Base-by-base conservation (phyloP, 2,113 vertebrate genomes). In the Ageneiosus marmoratus region DNA sequence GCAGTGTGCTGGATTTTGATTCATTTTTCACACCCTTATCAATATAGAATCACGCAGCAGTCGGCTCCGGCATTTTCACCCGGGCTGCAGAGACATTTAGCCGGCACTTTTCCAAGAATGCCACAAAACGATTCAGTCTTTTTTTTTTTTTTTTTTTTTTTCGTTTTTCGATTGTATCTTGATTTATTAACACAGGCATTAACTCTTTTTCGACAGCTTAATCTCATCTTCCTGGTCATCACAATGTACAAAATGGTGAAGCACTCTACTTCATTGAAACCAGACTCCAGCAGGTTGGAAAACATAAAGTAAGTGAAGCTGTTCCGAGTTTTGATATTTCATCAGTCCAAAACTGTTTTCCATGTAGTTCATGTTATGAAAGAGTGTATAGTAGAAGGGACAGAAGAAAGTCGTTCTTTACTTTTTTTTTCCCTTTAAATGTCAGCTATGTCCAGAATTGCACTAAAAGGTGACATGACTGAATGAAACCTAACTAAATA, bases 211-310 rank as follows among this genome's bases (percentile, higher is more conserved):
- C 91, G 92, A 95, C 95, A 99, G 98, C 94, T 99, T 92, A 99
- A 99, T 95, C 94, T 99, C 94, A 96, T 99, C 95, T 99, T 99
- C 94, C 93, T 99, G 95, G 95, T 98, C 94, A 98, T 99, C 95
- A 99, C 98, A 58, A 95, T 99, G 94, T 99, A 97, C 94, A 99
- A 99, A 96, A 99, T 99, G 98, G 97, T 99, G 96, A 99, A 98
- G 92, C 97, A 99, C 93, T 98, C 98, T 73, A 99, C 97, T 91
- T 98, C 98, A 92, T 94, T 99, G 96, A 99, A 99, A 96, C 98
- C 98, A 90, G 98, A 99, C 93, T 99, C 98, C 88, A 99, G 97
- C 94, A 96, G 98, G 93, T 95, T 99, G 95, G 98, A 99, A 95
- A 98, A 99, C 94, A 99, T 99, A 94, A 99, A 99, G 98, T 99